Evolutionary conservation across 2,888 invertebrate species (phyloP), one percentile per base, ranked within the genome.

Genomic region (Xanthia icteritia): DNA sequence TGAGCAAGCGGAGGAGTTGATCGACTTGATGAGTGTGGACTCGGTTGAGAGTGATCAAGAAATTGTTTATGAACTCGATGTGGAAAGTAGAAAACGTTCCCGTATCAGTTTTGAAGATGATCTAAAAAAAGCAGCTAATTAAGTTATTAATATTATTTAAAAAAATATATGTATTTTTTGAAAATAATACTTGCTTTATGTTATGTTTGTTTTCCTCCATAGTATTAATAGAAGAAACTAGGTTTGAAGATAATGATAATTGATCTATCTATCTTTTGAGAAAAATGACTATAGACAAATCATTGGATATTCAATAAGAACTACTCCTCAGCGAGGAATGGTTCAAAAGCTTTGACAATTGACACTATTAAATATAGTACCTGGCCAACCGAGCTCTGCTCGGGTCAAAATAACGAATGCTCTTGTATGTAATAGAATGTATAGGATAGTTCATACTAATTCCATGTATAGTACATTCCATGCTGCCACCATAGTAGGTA

Each of bases 31-130:
- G 23, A 88, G 78, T 74, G 76, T 86, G 2, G 88, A 81, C 4
- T 85, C 89, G 0, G 31, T 76, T 2, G 90, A 91, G 13, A 91
- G 91, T 76, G 91, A 91, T 48, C 89, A 91, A 71, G 91, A 92
- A 61, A 90, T 86, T 13, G 64, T 91, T 54, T 91, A 88, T 82
- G 89, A 91, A 75, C 86, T 77, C 75, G 83, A 82, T 31, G 8
- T 73, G 63, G 83, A 85, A 56, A 84, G 84, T 39, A 66, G 13
- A 54, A 79, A 71, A 58, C 42, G 60, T 13, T 70, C 77, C 23
- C 36, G 3, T 45, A 31, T 51, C 8, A 76, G 31, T 54, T 58
- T 74, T 45, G 61, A 79, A 13, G 27, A 48, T 51, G 68, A 63
- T 64, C 1, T 56, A 15, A 79, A 72, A 15, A 82, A 69, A 20